Evolutionary conservation across 35 echinoderm and acorn worm genomes (phyloP).

Genomic region (Holothuria glaberrima): DNA sequence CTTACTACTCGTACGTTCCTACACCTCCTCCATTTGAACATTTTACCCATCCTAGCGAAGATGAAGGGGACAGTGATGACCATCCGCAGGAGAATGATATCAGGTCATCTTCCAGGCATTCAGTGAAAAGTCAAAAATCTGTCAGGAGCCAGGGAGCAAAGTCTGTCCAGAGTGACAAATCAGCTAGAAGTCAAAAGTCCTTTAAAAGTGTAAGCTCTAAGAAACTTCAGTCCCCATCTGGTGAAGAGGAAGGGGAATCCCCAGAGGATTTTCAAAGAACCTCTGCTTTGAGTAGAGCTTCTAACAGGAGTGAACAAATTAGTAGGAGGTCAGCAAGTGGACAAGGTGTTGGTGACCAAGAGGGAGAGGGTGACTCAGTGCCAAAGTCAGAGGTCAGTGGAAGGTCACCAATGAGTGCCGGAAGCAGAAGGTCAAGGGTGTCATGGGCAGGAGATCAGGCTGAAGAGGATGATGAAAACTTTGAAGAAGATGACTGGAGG

Average conservation of each 20-base stretch:
- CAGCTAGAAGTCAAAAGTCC: slow-evolving; percentile 4
- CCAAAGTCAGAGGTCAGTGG: not conserved
- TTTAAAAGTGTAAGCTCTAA: not conserved
- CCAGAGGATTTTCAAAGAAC: not conserved
- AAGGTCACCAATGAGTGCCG: slow-evolving; percentile 5
- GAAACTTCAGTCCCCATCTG: not conserved
- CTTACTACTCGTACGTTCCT: slow-evolving; percentile 11
- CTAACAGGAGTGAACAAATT: not conserved
- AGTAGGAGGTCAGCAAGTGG: not conserved
- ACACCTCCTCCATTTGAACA: slow-evolving; percentile 17
- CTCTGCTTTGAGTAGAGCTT: not conserved
- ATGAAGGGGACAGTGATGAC: not conserved
- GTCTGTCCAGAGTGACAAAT: not conserved
- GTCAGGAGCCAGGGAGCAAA: not conserved
- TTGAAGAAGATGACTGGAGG: slow-evolving; percentile 22
- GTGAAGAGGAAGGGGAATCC: not conserved
- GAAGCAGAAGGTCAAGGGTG: slow-evolving; percentile 18
- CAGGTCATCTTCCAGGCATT: slow-evolving; percentile 15
- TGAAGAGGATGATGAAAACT: not conserved
- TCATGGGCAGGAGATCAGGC: slow-evolving; percentile 23
- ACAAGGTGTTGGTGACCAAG: not conserved
- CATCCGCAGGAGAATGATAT: not conserved
- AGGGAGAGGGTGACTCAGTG: not conserved
- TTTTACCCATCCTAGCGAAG: slow-evolving; percentile 14
- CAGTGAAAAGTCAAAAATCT: slow-evolving; percentile 28